phyloP scores from a whole-genome alignment of 2,113 vertebrate genomes.

The Chrysochloris asiatica region DNA sequence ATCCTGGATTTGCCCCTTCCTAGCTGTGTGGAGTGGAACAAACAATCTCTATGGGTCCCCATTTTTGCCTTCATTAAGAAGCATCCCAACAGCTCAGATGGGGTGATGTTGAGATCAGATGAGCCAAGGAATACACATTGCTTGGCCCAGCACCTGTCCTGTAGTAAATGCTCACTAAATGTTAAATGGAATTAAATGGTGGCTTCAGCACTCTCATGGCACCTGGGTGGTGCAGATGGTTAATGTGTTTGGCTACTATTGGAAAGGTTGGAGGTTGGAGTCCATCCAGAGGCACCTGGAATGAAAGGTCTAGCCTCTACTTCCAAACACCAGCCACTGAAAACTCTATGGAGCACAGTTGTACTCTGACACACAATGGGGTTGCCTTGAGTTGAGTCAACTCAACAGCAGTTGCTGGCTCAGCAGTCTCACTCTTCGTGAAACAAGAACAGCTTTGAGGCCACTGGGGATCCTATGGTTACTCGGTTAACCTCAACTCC shows the following conservation, averaged over 20 bases:
- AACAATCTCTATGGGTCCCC: background rate
- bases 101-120: rapidly evolving
- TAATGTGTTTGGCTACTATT: background rate
- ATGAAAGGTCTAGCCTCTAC: too few relatives aligned
- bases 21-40: background rate
- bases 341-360: background rate
- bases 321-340: too few relatives aligned
- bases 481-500: background rate
- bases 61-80: background rate
- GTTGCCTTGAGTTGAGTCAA: background rate
- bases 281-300: too few relatives aligned
- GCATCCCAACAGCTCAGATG: background rate
- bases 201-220: background rate
- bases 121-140: rapidly evolving
- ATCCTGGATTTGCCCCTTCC: background rate
- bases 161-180: background rate
- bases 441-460: background rate
- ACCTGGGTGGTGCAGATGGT: background rate
- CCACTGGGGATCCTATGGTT: background rate
- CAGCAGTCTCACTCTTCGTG: background rate
- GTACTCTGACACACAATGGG: background rate
- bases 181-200: rapidly evolving
- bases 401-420: background rate
- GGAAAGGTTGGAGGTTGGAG: background rate
- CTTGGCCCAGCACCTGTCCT: background rate